These are phyloP conservation scores for Acleris laterana DNA, from an alignment of 2,888 invertebrate species.

Conservation along the genomic window DNA sequence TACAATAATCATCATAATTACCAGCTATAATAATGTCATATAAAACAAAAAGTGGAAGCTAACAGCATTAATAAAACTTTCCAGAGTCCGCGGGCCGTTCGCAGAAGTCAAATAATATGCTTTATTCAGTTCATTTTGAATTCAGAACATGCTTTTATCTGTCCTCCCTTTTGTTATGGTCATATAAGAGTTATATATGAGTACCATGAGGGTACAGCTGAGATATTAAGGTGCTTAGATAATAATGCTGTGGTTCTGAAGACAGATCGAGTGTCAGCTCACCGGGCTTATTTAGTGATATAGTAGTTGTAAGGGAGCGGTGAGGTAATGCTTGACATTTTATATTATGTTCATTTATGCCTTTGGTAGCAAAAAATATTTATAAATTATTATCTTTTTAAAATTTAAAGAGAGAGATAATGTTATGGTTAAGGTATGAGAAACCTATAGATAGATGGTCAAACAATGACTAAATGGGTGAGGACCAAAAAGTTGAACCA, in stretches of 20 bases:
- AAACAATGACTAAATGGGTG: too few relatives aligned
- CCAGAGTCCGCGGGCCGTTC: conserved; percentile 47
- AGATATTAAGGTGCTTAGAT: conserved; percentile 31
- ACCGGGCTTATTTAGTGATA: conserved; percentile 30
- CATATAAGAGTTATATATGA: conserved; percentile 52
- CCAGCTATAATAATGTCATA: conserved; percentile 43
- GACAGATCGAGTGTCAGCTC: conserved; percentile 29
- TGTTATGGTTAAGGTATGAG: too few relatives aligned
- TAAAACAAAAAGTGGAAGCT: conserved; percentile 49
- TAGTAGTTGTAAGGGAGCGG: conserved; percentile 23
- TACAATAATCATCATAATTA: conserved; percentile 18
- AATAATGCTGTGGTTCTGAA: conserved; percentile 32
- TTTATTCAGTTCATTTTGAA: conserved; percentile 63
- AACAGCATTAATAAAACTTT: conserved; percentile 59
- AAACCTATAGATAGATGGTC: too few relatives aligned
- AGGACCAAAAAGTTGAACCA: too few relatives aligned
- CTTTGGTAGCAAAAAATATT: too few relatives aligned
- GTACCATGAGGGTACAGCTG: conserved; percentile 34
- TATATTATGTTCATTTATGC: too few relatives aligned
- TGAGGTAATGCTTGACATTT: neutral
- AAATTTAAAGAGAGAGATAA: too few relatives aligned
- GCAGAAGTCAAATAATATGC: conserved; percentile 56
- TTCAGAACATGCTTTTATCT: conserved; percentile 59
- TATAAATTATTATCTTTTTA: too few relatives aligned
- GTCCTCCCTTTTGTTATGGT: conserved; percentile 47